Conservation (phyloP, 2,888 invertebrate genomes). For the Pristionchus fissidentatus region DNA sequence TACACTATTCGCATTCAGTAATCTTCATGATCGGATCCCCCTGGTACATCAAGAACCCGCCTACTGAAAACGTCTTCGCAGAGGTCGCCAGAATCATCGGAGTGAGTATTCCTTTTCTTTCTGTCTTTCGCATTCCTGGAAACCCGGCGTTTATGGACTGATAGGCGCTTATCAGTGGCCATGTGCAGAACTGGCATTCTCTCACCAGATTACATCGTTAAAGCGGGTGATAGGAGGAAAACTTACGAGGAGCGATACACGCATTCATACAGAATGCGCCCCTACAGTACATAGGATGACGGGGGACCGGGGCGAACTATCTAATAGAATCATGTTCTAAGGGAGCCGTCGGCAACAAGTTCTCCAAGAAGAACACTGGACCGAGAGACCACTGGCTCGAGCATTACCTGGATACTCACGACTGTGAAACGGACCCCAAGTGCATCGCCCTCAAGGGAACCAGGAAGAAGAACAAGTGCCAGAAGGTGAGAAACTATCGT, state of each 20-base stretch:
- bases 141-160: too few relatives aligned
- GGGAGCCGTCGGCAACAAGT: conserved; percentile 66
- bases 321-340: conserved; percentile 48
- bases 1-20: conserved; percentile 72
- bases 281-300: neutral
- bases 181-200: too few relatives aligned
- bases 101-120: conserved; percentile 80
- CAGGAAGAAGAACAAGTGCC: conserved; percentile 59
- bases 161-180: too few relatives aligned
- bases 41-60: conserved; percentile 85
- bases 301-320: neutral
- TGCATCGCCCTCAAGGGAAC: conserved; percentile 54
- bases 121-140: neutral
- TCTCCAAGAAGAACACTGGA: conserved; percentile 48
- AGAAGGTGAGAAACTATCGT: conserved; percentile 49
- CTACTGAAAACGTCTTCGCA: conserved; percentile 88
- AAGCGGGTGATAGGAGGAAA: too few relatives aligned
- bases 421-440: conserved; percentile 63
- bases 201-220: too few relatives aligned
- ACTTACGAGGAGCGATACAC: too few relatives aligned
- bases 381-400: conserved; percentile 69
- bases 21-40: conserved; percentile 87
- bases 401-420: conserved; percentile 67
- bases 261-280: too few relatives aligned
- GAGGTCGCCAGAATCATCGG: conserved; percentile 85